These are phyloP conservation scores for Cyanoderma ruficeps DNA, from an alignment of 2,113 vertebrate genomes.

Conservation along the genomic window DNA sequence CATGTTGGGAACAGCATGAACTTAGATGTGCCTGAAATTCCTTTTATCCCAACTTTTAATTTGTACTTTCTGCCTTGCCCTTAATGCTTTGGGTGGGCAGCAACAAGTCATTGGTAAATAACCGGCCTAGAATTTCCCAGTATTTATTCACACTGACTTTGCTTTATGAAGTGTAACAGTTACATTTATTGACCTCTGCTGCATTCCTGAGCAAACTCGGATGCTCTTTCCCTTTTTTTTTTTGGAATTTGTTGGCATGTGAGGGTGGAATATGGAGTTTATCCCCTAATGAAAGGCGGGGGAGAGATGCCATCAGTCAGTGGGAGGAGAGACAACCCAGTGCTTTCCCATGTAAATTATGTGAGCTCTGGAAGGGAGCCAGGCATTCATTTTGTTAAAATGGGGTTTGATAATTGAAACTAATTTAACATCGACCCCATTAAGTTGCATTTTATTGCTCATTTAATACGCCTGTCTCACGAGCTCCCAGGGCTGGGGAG, in stretches of 20 bases:
- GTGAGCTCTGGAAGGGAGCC: background rate
- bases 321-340: background rate
- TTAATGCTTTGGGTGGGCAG: background rate
- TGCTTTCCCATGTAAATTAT: background rate
- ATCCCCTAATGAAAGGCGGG: background rate
- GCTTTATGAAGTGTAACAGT: background rate
- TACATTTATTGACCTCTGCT: background rate
- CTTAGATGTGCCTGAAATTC: background rate
- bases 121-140: background rate
- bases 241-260: background rate
- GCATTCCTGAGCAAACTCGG: background rate
- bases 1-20: background rate
- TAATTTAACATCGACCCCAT: slow-evolving; percentile 33
- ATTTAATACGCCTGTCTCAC: slow-evolving; percentile 9
- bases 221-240: background rate
- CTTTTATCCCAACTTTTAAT: background rate
- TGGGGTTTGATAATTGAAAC: slow-evolving; percentile 61
- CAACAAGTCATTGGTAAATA: background rate
- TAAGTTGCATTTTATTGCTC: slow-evolving; percentile 63
- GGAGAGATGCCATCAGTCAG: background rate
- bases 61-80: background rate
- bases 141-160: background rate
- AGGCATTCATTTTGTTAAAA: slow-evolving; percentile 50
- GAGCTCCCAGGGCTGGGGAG: background rate
- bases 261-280: background rate